Percentiles rank a stretch among this genome's conserved stretches.
phyloP scores from a whole-genome alignment of 2,888 invertebrate species.

The Phaedon cochleariae region DNA sequence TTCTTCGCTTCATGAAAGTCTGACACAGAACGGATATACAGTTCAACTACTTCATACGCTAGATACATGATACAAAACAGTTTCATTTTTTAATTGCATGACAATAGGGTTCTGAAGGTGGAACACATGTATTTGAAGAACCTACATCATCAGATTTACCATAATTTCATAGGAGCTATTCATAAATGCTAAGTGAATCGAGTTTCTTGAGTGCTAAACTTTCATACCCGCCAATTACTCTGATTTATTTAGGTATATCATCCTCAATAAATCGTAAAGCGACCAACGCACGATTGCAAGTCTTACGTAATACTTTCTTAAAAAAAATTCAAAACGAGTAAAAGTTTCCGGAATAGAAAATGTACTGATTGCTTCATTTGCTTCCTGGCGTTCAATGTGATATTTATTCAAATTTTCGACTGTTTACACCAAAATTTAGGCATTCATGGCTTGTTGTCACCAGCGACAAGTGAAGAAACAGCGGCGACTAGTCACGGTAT shows the following conservation, averaged over 20 bases:
- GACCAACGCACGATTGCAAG: neutral
- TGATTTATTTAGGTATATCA: neutral
- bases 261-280: neutral
- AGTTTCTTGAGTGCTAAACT: neutral
- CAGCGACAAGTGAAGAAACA: constrained; percentile 9
- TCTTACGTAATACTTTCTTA: neutral
- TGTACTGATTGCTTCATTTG: neutral
- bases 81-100: neutral
- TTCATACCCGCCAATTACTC: neutral
- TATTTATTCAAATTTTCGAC: constrained; percentile 15
- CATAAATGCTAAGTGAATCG: neutral
- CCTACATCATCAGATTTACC: neutral
- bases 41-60: neutral
- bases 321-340: neutral
- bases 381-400: neutral
- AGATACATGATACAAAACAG: neutral
- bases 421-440: constrained; percentile 12
- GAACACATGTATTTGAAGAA: neutral
- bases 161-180: neutral
- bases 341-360: constrained; percentile 9
- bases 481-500: constrained; percentile 16
- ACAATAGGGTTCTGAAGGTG: neutral
- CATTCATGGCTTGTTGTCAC: constrained; percentile 10
- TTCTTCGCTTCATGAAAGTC: too few species aligned
- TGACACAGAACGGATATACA: neutral